Evolutionary conservation across 1,140 invertebrate genomes (phyloP), one percentile per base, ranked within the genome.

Genomic region (Bombus sylvicola): DNA sequence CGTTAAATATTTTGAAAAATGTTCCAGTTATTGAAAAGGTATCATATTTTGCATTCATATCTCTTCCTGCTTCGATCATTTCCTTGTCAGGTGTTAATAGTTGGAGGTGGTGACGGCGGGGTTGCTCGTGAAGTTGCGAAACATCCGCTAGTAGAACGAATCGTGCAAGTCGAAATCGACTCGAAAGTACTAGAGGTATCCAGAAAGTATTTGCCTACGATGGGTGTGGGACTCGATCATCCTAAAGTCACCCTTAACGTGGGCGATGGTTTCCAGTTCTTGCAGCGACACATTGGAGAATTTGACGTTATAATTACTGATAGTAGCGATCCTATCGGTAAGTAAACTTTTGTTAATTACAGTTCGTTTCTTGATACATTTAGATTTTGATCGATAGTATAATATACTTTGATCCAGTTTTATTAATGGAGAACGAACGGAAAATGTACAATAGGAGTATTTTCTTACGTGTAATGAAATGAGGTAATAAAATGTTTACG

Each of bases 301-400:
- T 99, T 99, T 95, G 99, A 99, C 95, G 97, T 99, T 41, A 99
- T 99, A 79, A 99, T 99, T 59, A 99, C 99, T 0, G 99, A 99
- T 93, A 99, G 98, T 71, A 99, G 98, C 53, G 99, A 99, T 96
- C 99, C 99, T 28, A 96, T 99, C 64, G 99, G 97, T 97, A 92
- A 93, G 89, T 41, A 43, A 62, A 77, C 10, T 62, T n/a, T n/a
- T 5, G 59, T 62, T n/a, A 62, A 62, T 62, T 62, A n/a, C 10
- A 62, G 28, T 62, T n/a, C 28, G 9, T 13, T 5, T 62, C 10
- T 62, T 62, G 2, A n/a, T 62, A 62, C 28, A 12, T n/a, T 13
- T 5, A 62, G 12, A 62, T 62, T n/a, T 62, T 62, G 0, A n/a
- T n/a, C 28, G 12, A 5, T 2, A 22, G 47, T 6, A 22, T 53